phyloP scores from a whole-genome alignment of 2,797 vertebrate species.

The Numenius phaeopus region DNA sequence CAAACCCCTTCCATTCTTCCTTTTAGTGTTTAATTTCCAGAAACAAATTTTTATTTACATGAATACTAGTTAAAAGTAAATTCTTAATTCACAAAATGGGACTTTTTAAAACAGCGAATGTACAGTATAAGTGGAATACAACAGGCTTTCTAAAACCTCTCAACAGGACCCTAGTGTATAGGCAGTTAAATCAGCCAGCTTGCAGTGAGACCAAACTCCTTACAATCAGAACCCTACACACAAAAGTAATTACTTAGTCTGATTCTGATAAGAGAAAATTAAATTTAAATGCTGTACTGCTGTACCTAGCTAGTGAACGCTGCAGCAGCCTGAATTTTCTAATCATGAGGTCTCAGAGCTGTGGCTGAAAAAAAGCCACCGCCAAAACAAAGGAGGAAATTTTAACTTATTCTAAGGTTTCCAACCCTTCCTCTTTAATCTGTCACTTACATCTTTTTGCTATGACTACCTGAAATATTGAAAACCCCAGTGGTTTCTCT shows the following conservation, averaged over 20 bases:
- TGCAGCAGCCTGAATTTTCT: background rate
- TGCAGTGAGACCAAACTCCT: background rate
- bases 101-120: accelerated
- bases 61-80: background rate
- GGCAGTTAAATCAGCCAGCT: background rate
- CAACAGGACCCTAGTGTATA: background rate
- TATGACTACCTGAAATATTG: background rate
- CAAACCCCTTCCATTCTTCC: background rate
- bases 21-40: background rate
- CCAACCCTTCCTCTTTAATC: background rate
- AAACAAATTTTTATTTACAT: background rate
- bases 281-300: background rate
- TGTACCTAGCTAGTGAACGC: background rate
- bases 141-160: background rate
- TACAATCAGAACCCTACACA: background rate
- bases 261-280: constrained; percentile 12
- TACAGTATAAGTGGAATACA: background rate
- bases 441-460: background rate
- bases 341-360: background rate
- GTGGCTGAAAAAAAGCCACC: background rate
- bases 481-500: background rate
- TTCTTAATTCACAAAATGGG: background rate
- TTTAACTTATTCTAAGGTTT: background rate
- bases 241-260: background rate
- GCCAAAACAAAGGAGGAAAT: background rate